Percentiles rank a stretch among this genome's conserved stretches.
phyloP scores from a whole-genome alignment of 1,140 invertebrate species.

The Copidosoma floridanum region DNA sequence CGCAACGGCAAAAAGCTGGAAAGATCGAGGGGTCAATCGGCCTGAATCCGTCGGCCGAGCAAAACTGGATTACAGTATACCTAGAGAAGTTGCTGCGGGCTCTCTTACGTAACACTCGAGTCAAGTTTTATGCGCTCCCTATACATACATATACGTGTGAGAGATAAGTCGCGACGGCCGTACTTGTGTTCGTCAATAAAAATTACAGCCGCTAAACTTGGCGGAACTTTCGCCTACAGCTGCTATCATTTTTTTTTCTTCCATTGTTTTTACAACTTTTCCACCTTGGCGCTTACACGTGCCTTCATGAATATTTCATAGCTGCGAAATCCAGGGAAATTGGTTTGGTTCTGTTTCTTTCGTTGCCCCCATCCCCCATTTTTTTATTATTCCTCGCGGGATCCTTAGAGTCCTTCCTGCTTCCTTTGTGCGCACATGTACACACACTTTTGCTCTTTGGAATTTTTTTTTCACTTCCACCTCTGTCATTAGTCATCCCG shows the following conservation, averaged over 20 bases:
- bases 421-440: too few species aligned
- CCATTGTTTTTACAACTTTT: slow-evolving; percentile 18
- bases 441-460: too few species aligned
- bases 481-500: too few species aligned
- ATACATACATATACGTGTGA: neutral
- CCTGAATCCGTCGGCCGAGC: neutral
- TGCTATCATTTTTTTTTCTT: slow-evolving; percentile 1
- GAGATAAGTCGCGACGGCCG: neutral
- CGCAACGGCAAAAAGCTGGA: neutral
- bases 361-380: too few species aligned
- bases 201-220: slow-evolving; percentile 14
- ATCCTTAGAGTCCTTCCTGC: slow-evolving; percentile 15
- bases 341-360: slow-evolving; percentile 5
- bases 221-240: neutral
- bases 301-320: slow-evolving; percentile 21
- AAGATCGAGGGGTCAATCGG: slow-evolving; percentile 6
- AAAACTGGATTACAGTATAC: neutral
- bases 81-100: neutral
- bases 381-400: neutral
- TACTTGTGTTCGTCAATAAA: slow-evolving; percentile 13
- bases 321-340: slow-evolving; percentile 2
- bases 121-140: too few species aligned
- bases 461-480: too few species aligned
- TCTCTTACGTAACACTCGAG: slow-evolving; percentile 3
- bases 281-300: neutral